Conservation (phyloP, 2,113 vertebrate genomes). For the Tympanuchus pallidicinctus region DNA sequence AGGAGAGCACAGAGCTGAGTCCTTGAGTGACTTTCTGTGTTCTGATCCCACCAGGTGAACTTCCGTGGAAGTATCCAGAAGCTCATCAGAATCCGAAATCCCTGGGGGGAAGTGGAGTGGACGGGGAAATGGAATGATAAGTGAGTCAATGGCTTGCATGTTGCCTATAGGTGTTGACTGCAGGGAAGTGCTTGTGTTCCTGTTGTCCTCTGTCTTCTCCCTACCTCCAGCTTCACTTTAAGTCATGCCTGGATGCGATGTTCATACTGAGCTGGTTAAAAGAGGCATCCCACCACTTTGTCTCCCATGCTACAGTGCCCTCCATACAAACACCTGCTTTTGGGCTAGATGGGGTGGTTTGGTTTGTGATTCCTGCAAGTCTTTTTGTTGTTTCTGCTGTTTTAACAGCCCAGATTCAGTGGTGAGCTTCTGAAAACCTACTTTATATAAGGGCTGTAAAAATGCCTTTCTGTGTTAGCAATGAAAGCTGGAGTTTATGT, state of each 20-base stretch:
- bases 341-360: neutral
- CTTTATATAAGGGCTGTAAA: neutral
- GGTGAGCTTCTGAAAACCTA: neutral
- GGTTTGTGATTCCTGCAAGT: neutral
- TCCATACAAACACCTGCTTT: neutral
- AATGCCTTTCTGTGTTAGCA: neutral
- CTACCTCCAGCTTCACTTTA: neutral
- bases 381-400: neutral
- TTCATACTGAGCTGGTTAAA: neutral
- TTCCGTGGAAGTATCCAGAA: conserved; percentile 86
- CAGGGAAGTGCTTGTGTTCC: fast-evolving
- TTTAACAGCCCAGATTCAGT: neutral
- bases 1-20: neutral
- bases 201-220: neutral
- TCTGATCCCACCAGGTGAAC: conserved; percentile 79
- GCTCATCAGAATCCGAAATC: conserved; percentile 91
- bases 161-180: neutral
- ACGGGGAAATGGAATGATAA: conserved; percentile 94
- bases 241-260: neutral
- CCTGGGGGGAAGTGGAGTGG: conserved; percentile 98
- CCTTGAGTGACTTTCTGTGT: neutral
- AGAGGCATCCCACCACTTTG: neutral
- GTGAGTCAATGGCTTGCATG: conserved; percentile 51
- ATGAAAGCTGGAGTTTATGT: neutral
- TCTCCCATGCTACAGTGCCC: fast-evolving